These are phyloP conservation scores for Hypotaenidia okinawae DNA, from an alignment of 2,797 vertebrate genomes.

Conservation along the genomic window DNA sequence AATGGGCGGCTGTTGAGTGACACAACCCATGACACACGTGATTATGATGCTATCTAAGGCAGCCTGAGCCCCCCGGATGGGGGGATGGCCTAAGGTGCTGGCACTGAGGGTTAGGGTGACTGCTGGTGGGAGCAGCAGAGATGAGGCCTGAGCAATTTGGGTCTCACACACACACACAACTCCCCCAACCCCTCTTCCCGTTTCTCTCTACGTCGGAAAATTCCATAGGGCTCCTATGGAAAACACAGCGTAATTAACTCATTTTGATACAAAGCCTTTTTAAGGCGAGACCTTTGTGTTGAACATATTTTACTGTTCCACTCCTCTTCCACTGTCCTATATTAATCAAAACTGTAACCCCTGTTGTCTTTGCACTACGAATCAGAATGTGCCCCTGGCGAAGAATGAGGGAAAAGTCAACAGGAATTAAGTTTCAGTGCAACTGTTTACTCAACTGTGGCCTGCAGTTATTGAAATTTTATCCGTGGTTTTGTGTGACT, in stretches of 20 bases:
- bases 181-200: background rate
- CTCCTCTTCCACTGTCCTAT: conserved; percentile 83
- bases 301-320: conserved; percentile 80
- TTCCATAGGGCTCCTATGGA: conserved; percentile 24
- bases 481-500: conserved; percentile 99
- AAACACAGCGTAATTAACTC: conserved; percentile 63
- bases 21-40: background rate
- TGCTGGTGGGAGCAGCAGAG: background rate
- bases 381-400: conserved; percentile 96
- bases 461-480: conserved; percentile 99
- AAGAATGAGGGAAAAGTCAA: conserved; percentile 98
- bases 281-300: conserved; percentile 75
- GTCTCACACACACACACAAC: background rate
- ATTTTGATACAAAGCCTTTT: conserved; percentile 69
- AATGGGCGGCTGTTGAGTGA: background rate
- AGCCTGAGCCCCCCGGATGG: background rate
- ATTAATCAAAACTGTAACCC: conserved; percentile 95
- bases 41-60: background rate
- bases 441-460: conserved; percentile 99
- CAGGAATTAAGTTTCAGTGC: conserved; percentile 99
- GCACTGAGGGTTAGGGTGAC: background rate
- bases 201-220: conserved; percentile 28
- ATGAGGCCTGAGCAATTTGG: background rate
- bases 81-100: background rate
- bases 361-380: conserved; percentile 93